Base-by-base conservation (phyloP, 2,113 vertebrate genomes). In the Aspidoscelis tigris region DNA sequence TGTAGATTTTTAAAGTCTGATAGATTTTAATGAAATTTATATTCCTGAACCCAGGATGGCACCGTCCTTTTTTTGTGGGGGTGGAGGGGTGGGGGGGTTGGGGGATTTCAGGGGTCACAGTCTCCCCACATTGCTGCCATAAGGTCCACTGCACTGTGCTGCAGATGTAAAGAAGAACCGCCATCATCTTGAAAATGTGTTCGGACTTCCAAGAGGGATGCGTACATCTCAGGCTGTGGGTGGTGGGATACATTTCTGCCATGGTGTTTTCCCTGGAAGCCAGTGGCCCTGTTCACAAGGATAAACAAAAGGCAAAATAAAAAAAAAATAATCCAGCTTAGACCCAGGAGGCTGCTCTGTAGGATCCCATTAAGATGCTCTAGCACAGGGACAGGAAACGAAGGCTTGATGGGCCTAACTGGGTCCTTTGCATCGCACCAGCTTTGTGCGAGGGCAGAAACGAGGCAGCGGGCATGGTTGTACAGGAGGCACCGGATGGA, bases 11-110 rank as follows among this genome's bases (percentile, higher is more conserved):
- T 94, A 91, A 95, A 94, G 94, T 94, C 94, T 92, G 80, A 91
- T 96, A 96, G 96, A 88, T 93, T 96, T 96, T 96, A 96, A 96
- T 96, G 96, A 96, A 91, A 96, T 96, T 96, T 96, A 92, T 96
- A 96, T 96, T 96, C 95, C 96, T 95, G 94, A 94, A 89, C 81
- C 81, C 2, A 80, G 86, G 91, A 86, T 84, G 86, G 0, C 33
- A 76, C 88, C 93, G 90, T 90, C 81, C 83, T 94, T 94, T 71
- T 33, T 92, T 90, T 93, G 87, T 87, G 86, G 85, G 89, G n/a
- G n/a, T n/a, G n/a, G n/a, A n/a, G 86, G 85, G 89, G 87, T 87
- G 86, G 85, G 89, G 86, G 85, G 89, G 33, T 33, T 33, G 33
- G 33, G 3, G 10, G 61, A 16, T 70, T 55, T 18, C 8, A 9